Base-by-base conservation (phyloP, 2,797 vertebrate genomes). In the Sebastes trivittatus region DNA sequence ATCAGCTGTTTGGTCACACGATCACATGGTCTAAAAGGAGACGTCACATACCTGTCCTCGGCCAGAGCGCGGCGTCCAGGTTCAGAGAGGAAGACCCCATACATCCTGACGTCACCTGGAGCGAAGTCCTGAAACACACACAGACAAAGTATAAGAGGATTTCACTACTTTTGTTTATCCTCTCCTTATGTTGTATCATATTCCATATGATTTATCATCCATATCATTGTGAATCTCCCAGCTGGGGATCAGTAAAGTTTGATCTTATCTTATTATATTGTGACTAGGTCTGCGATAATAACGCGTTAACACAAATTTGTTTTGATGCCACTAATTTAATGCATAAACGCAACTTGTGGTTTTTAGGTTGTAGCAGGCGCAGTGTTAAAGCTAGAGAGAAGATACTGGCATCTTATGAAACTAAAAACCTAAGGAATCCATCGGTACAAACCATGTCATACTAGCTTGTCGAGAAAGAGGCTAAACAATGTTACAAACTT, bases 101-200 rank as follows among this genome's bases (percentile, higher is more conserved):
- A 94, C 72, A 92, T 87, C 63, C 27, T 65, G 64, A 89, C 86
- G 18, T 95, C 95, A 64, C 82, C 93, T 56, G 94, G 82, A 82
- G 95, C 80, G 74, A 95, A 83, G 83, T 97, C 96, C 98, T 98
- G 89, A 71, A 93, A 92, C 72, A 86, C 61, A 89, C 63, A 84
- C 60, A 85, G 1, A 77, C 8, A 63, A 79, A 71, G 20, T 54
- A 81, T 74, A 55, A 14, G 29, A 22, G 27, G 7, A 54, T 11
- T 22, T 1, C 23, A 32, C 4, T 54, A 7, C 6, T 56, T 13
- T 38, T 22, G 9, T 54, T 25, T 34, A 2, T 60, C 11, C 27
- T 38, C 22, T 61, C 11, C n/a, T 16, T 8, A 36, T 54, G 10
- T 4, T 22, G 11, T 22, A 29, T 27, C 10, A 64, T 55, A 20